A percentile compares a stretch with the other conserved stretches of the same genome.
These are phyloP conservation scores for Brachypodius melanocephalos DNA, from an alignment of 2,113 vertebrate species.

Conservation along the genomic window DNA sequence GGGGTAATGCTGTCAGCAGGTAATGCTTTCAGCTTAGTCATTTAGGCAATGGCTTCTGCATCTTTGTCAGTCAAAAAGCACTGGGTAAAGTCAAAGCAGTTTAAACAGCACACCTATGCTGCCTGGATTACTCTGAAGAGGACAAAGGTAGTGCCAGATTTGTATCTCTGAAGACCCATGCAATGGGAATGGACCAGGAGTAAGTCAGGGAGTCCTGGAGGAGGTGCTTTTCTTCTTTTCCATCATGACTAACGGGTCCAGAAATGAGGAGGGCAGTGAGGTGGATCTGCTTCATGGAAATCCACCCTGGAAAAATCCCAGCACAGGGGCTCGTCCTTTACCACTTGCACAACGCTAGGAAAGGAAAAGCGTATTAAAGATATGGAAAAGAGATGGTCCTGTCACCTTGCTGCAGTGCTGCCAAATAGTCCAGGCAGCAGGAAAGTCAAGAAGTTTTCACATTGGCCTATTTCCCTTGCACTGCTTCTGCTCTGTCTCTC, in stretches of 20 bases:
- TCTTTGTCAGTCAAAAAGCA: neutral
- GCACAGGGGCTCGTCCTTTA: fast-evolving
- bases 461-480: neutral
- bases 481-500: neutral
- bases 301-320: neutral
- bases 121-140: neutral
- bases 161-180: neutral
- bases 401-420: neutral
- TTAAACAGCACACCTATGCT: neutral
- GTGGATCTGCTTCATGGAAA: fast-evolving
- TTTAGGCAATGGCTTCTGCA: neutral
- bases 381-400: neutral
- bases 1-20: too few relatives aligned
- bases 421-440: neutral
- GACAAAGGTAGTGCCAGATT: neutral
- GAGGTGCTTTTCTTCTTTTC: neutral
- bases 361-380: neutral
- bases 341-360: neutral
- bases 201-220: neutral
- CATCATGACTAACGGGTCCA: neutral
- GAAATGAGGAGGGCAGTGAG: neutral
- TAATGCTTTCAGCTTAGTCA: neutral
- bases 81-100: neutral
- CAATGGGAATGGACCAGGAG: neutral
- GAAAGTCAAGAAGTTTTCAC: neutral